Percentiles rank a stretch among this genome's conserved stretches.
These are phyloP conservation scores for Hydriomena furcata DNA, from an alignment of 2,888 invertebrate species.

Conservation along the genomic window DNA sequence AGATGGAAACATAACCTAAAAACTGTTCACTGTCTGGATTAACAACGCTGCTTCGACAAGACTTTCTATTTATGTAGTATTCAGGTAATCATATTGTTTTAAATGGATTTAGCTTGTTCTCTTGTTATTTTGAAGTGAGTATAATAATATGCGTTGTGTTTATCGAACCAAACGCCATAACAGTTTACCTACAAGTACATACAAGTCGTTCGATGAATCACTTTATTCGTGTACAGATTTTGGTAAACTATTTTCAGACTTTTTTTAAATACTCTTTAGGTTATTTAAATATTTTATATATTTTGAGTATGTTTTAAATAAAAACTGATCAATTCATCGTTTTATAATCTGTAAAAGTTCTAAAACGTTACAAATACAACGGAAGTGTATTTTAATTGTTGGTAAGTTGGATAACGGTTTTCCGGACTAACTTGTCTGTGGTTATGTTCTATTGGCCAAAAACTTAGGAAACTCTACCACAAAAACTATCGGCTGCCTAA, in stretches of 20 bases:
- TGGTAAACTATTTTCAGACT: background rate
- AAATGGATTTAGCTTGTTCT: slow-evolving; percentile 35
- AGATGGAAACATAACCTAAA: slow-evolving; percentile 84
- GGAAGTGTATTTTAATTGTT: slow-evolving; percentile 9
- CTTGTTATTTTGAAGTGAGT: slow-evolving; percentile 45
- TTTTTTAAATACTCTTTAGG: background rate
- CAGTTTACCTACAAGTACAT: slow-evolving; percentile 64
- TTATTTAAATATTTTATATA: background rate
- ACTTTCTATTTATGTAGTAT: slow-evolving; percentile 18
- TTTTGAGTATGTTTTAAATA: background rate
- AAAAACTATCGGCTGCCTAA: no score
- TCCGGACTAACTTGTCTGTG: slow-evolving; percentile 5
- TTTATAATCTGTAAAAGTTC: background rate
- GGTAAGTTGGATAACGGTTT: slow-evolving; percentile 2
- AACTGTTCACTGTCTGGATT: slow-evolving; percentile 50
- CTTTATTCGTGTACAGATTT: slow-evolving; percentile 16
- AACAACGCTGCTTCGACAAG: slow-evolving; percentile 15
- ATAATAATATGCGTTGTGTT: slow-evolving; percentile 76
- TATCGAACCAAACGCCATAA: slow-evolving; percentile 76
- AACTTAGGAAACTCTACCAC: no score
- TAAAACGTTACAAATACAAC: slow-evolving; percentile 6
- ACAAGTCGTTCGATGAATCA: slow-evolving; percentile 38
- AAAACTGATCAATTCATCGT: background rate
- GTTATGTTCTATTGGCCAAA: background rate
- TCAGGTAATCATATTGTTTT: slow-evolving; percentile 39